phyloP scores from a whole-genome alignment of 2,797 vertebrate species.

The Tolypeutes matacus region DNA sequence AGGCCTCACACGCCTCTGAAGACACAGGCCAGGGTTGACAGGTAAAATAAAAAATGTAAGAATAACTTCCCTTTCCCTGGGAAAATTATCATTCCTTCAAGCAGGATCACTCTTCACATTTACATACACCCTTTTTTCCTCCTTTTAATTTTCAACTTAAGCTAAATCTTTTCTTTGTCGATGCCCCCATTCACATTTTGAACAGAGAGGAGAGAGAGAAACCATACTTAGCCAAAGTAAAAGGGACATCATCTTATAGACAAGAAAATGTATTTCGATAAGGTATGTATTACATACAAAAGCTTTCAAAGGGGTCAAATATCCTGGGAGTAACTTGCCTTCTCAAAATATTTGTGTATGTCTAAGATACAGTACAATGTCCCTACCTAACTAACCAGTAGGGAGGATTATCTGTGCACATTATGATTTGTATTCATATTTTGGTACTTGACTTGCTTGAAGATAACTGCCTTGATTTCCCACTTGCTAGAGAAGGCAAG shows the following conservation, averaged over 20 bases:
- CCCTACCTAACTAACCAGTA: neutral
- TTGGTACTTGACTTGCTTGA: neutral
- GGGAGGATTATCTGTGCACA: neutral
- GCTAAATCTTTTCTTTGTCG: constrained; percentile 27
- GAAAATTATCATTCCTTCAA: neutral
- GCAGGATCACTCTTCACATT: neutral
- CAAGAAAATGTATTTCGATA: neutral
- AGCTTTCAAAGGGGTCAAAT: neutral
- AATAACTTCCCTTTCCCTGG: neutral
- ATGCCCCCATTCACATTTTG: neutral
- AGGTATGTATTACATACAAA: neutral
- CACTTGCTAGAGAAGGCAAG: neutral
- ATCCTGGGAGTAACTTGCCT: neutral
- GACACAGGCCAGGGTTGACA: neutral
- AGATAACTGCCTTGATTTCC: neutral
- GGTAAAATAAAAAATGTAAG: neutral
- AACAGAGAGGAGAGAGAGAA: neutral
- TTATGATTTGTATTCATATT: neutral
- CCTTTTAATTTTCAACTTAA: neutral
- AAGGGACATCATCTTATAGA: neutral
- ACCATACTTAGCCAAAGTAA: neutral
- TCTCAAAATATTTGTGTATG: neutral
- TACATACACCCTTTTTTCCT: neutral
- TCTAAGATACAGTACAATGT: neutral
- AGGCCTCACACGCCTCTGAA: neutral